Base-by-base conservation (phyloP, 2,888 invertebrate species). In the Amphipoea oculea region DNA sequence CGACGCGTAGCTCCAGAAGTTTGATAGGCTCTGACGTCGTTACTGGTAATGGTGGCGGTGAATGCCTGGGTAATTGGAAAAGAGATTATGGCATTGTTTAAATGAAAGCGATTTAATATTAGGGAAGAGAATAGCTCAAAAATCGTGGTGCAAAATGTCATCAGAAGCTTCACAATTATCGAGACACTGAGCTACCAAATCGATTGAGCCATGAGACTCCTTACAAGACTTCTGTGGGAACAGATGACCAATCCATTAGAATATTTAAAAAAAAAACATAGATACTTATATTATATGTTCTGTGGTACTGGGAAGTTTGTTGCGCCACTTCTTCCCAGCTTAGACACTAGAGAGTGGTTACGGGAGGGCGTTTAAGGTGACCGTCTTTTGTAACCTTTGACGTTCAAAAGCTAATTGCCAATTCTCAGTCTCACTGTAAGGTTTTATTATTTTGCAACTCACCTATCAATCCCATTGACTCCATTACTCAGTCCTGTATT, bases 1-100 rank as follows among this genome's bases (percentile, higher is more conserved):
- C 98, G 90, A 99, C 99, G 88, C 98, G 98, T 81, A 99, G 95
- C 91, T 99, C 98, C 90, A 98, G 97, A 68, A 99, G 95, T 92
- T 99, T 99, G 92, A 98, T 98, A 54, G 97, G 96, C 82, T 97
- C 97, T n/a, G 96, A 94, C 2, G 95, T 95, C 63, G 96, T 96
- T 75, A 96, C 94, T 20, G 96, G 95, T n/a, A 96, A 91, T 42
- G 97, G 97, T 5, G 97, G 97, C 9, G 97, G 97, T 36, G 97
- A 97, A 93, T 96, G 95, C 94, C 97, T 97, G 86, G 0, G 73
- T 40, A 78, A 57, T 65, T 77, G 12, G 2, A 70, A 63, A 40
- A 51, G 0, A 1, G 48, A 51, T 51, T 29, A 76, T 36, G 5
- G 5, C 36, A n/a, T 71, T 71, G n/a, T 42, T 40, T 2, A 23